These are phyloP conservation scores for Pipistrellus nathusii DNA, from an alignment of 2,797 vertebrate species.

Conservation along the genomic window DNA sequence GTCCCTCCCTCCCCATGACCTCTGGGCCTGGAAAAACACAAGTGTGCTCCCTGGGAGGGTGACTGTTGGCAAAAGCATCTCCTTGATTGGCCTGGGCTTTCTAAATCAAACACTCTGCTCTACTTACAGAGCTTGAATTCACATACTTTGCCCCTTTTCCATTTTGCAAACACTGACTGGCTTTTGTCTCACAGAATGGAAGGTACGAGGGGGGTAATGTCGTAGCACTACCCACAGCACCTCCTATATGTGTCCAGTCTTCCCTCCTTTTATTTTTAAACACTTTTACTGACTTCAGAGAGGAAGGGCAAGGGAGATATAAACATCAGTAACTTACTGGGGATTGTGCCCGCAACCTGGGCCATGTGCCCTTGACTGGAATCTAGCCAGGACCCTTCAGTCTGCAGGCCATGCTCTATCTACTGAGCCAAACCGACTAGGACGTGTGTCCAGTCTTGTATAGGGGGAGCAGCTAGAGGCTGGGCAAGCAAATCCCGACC, in stretches of 20 bases:
- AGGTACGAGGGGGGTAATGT: background rate
- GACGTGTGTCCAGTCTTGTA: background rate
- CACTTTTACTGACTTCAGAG: too few species aligned
- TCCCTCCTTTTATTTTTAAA: background rate
- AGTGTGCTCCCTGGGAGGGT: constrained; percentile 69
- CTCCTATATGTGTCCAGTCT: background rate
- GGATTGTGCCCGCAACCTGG: too few species aligned
- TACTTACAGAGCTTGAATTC: constrained; percentile 57
- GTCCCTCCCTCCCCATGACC: background rate
- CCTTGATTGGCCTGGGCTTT: constrained; percentile 80
- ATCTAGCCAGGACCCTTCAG: too few species aligned
- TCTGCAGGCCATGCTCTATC: too few species aligned
- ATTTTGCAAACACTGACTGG: constrained; percentile 80
- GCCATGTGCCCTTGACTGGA: too few species aligned
- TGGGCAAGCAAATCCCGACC: background rate
- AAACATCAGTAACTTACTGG: too few species aligned
- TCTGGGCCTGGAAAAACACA: constrained; percentile 4
- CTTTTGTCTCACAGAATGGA: constrained; percentile 64
- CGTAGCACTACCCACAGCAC: background rate
- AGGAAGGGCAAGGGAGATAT: too few species aligned
- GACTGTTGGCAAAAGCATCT: constrained; percentile 65
- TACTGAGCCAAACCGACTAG: too few species aligned
- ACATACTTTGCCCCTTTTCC: constrained; percentile 70
- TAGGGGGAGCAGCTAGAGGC: background rate
- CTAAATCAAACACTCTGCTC: constrained; percentile 57